A percentile compares a stretch with the other conserved stretches of the same genome.
Conservation (phyloP, 2,113 vertebrate species). For the Scomber japonicus region DNA sequence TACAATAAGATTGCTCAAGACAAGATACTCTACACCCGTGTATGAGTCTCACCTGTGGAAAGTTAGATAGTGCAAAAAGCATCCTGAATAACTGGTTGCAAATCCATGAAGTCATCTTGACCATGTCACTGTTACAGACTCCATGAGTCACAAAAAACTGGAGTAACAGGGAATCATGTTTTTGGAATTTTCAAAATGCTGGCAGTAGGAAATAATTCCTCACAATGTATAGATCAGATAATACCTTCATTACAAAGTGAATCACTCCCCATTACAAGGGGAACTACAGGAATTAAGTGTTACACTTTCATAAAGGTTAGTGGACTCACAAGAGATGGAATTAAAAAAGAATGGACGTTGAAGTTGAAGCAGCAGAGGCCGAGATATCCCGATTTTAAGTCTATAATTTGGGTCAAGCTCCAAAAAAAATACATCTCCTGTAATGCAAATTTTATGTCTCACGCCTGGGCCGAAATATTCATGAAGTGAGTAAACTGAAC, state of each 20-base stretch:
- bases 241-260: background rate
- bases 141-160: constrained; percentile 7
- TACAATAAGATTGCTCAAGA: constrained; percentile 60
- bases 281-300: background rate
- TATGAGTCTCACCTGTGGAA: constrained; percentile 49
- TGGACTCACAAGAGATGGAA: background rate
- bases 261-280: background rate
- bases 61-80: constrained; percentile 34
- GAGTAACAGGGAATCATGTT: background rate
- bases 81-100: constrained; percentile 66
- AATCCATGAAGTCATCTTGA: constrained; percentile 31
- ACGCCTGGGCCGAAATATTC: too few species aligned
- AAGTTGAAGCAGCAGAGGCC: too few species aligned
- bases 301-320: background rate
- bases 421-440: too few species aligned
- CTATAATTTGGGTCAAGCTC: too few species aligned
- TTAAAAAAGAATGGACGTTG: background rate
- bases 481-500: too few species aligned
- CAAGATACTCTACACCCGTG: constrained; percentile 46
- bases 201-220: too few species aligned
- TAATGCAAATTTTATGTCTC: too few species aligned
- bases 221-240: background rate
- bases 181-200: background rate
- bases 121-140: background rate
- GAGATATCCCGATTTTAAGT: too few species aligned